Base-by-base conservation (phyloP, 2,888 invertebrate species). In the Agrochola lota region DNA sequence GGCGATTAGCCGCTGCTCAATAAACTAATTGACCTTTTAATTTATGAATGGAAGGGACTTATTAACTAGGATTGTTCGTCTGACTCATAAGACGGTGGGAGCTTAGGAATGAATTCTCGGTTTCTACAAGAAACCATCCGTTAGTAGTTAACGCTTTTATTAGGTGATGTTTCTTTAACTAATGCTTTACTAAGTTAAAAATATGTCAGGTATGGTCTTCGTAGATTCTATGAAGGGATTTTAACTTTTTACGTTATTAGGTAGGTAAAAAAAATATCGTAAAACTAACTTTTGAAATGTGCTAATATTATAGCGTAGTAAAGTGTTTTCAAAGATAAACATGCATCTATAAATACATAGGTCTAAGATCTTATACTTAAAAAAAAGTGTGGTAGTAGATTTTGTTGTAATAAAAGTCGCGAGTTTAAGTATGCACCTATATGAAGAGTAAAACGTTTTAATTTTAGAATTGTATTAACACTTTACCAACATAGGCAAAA, bases 11-110 rank as follows among this genome's bases (percentile, higher is more conserved):
- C 73, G 52, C 30, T 30, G 80, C 81, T 75, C 74, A 80, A 88
- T 91, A 88, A 84, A 86, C 87, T 90, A 93, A 92, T 93, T 94
- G 90, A 92, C 93, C 93, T 89, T 87, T 92, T 91, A 91, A 92
- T 90, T 89, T 89, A 81, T 87, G 80, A 83, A 87, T 85, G 80
- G 80, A 80, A 80, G 57, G 72, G 52, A 76, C 68, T 82, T 64
- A 80, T 70, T 70, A 74, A 43, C 49, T 59, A n/a, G 64, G 78
- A 55, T 72, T 57, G 80, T 71, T 40, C 1, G 40, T 11, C 35
- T 85, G 82, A 85, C 64, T 84, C 85, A 82, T 68, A 20, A 46
- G 55, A 55, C 17, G 23, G 15, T 17, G 15, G 15, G 40, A 12
- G 46, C 23, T 70, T 40, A 62, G 30, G 57, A 69, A 74, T 77